Evolutionary conservation across 2,888 invertebrate genomes (phyloP).

Genomic region (Ectobius pallidus): DNA sequence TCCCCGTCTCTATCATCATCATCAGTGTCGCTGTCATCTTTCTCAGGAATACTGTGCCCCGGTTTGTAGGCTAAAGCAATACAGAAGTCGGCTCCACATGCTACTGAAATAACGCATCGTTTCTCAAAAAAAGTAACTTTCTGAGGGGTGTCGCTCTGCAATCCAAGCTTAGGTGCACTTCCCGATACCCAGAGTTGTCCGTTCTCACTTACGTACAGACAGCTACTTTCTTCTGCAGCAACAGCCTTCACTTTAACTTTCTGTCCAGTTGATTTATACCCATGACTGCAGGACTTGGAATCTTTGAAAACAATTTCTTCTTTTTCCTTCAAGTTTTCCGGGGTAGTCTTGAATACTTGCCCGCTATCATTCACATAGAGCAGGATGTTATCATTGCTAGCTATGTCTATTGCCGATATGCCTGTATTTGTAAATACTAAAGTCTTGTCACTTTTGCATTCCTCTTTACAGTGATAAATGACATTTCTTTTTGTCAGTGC

Average conservation of each 20-base stretch:
- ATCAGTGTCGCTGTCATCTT: conserved; percentile 59
- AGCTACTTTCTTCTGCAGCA: conserved; percentile 66
- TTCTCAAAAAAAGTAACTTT: conserved; percentile 73
- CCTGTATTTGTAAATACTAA: conserved; percentile 52
- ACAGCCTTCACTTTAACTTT: conserved; percentile 68
- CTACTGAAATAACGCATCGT: conserved; percentile 69
- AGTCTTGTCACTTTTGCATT: conserved; percentile 35
- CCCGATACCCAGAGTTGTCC: conserved; percentile 75
- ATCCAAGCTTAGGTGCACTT: conserved; percentile 68
- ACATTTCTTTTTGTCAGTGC: conserved; percentile 54
- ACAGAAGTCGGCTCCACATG: conserved; percentile 79
- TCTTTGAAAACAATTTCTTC: conserved; percentile 68
- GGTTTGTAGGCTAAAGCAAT: conserved; percentile 72
- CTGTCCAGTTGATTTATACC: conserved; percentile 66
- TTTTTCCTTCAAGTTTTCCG: conserved; percentile 59
- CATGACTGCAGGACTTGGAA: conserved; percentile 68
- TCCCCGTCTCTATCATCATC: conserved; percentile 67
- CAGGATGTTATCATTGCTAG: conserved; percentile 63
- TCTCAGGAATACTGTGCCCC: conserved; percentile 52
- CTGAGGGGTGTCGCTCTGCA: conserved; percentile 62
- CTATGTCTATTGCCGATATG: conserved; percentile 67
- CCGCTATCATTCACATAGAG: conserved; percentile 68
- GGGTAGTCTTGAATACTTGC: conserved; percentile 63
- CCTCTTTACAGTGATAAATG: conserved; percentile 56
- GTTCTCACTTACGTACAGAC: conserved; percentile 68